Conservation (phyloP, 2,113 vertebrate species). For the Cheirogaleus medius region DNA sequence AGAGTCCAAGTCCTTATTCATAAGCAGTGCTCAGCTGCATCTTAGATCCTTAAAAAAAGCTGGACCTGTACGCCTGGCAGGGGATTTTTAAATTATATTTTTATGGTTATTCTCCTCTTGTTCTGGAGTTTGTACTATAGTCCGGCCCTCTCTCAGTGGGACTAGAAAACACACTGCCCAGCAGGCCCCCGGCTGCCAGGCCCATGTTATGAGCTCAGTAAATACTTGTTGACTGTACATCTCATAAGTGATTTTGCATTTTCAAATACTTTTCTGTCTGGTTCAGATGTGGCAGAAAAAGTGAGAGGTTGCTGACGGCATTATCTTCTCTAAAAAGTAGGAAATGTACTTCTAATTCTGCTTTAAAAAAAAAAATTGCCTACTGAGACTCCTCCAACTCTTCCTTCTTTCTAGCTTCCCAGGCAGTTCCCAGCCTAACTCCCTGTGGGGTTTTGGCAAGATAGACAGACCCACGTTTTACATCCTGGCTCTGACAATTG, state of each 20-base stretch:
- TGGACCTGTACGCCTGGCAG: background rate
- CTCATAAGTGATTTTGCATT: background rate
- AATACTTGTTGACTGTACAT: background rate
- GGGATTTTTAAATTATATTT: background rate
- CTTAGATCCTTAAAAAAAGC: background rate
- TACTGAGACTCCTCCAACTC: background rate
- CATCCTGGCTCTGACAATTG: background rate
- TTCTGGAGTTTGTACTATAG: background rate
- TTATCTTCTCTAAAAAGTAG: constrained; percentile 15
- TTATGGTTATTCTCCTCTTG: background rate
- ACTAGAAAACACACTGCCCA: background rate
- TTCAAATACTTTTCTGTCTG: background rate
- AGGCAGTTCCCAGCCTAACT: background rate
- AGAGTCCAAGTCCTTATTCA: background rate
- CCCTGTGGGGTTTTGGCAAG: background rate
- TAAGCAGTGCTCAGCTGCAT: background rate
- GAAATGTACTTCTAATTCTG: background rate
- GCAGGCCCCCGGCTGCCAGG: background rate
- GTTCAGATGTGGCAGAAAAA: constrained; percentile 45
- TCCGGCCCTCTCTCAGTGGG: background rate
- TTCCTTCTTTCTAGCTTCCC: background rate
- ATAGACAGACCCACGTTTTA: background rate
- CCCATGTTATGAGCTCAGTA: background rate
- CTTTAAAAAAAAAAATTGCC: background rate
- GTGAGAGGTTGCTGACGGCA: background rate